phyloP scores from a whole-genome alignment of 2,797 vertebrate genomes.

The Notoglanidium macrostoma region DNA sequence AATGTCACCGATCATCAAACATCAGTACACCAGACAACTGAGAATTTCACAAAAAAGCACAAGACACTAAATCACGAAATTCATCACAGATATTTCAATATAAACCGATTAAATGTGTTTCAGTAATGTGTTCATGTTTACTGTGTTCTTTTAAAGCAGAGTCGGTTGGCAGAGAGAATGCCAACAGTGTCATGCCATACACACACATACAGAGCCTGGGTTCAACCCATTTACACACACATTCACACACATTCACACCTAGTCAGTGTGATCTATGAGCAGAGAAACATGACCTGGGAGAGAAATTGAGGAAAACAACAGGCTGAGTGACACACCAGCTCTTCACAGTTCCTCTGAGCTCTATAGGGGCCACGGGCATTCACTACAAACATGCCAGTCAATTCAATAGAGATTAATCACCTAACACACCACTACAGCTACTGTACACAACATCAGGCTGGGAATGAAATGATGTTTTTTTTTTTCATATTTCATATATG shows the following conservation, averaged over 20 bases:
- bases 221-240: constrained; percentile 19
- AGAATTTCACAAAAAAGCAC: background rate
- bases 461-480: background rate
- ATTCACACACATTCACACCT: constrained; percentile 53
- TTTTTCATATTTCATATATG: too few species aligned
- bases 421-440: constrained; percentile 13
- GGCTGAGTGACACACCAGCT: constrained; percentile 58
- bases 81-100: background rate
- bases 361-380: constrained; percentile 74
- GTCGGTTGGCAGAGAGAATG: background rate
- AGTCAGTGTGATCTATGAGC: constrained; percentile 79
- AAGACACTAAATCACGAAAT: background rate
- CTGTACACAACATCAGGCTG: background rate
- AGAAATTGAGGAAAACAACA: constrained; percentile 58
- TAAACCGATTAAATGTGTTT: background rate
- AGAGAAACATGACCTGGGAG: constrained; percentile 72
- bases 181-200: background rate
- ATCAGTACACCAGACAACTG: too few species aligned
- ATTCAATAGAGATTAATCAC: constrained; percentile 64
- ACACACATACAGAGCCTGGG: constrained; percentile 28
- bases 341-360: constrained; percentile 62
- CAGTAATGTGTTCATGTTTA: background rate
- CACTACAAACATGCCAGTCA: constrained; percentile 73
- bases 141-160: background rate
- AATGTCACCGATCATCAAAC: too few species aligned